phyloP scores from a whole-genome alignment of 2,113 vertebrate genomes.

The Tetrax tetrax region DNA sequence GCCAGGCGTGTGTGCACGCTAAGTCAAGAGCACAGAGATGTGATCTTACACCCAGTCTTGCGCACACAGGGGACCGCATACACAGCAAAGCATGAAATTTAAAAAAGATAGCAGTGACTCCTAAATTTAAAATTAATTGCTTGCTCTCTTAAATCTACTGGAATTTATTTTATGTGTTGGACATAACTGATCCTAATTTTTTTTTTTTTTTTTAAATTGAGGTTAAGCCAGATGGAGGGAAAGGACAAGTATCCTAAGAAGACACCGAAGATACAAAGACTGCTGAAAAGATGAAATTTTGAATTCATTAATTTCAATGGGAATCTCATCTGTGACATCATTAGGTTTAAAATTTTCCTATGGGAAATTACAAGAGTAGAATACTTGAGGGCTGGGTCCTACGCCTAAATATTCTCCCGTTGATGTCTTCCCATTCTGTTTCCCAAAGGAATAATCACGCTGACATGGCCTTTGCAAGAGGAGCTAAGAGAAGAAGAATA shows the following conservation, averaged over 20 bases:
- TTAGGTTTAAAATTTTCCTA: neutral
- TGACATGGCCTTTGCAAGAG: neutral
- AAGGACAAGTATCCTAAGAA: neutral
- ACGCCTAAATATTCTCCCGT: neutral
- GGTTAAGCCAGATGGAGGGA: neutral
- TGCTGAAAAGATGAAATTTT: neutral
- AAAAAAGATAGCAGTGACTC: neutral
- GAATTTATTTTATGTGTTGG: neutral
- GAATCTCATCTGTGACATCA: neutral
- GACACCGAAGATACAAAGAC: neutral
- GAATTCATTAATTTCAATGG: conserved; percentile 11
- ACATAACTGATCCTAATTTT: neutral
- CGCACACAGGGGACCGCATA: neutral
- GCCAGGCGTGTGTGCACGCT: rapidly evolving
- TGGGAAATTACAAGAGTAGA: neutral
- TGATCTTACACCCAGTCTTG: neutral
- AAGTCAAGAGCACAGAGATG: rapidly evolving
- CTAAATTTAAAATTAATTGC: neutral
- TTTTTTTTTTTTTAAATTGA: neutral
- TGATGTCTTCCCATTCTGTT: neutral
- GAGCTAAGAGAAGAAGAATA: neutral
- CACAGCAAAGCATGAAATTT: neutral
- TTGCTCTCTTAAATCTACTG: neutral
- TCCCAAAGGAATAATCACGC: neutral
- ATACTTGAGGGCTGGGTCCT: neutral